Conservation (phyloP, 2,113 vertebrate species). For the Lepisosteus osseus region DNA sequence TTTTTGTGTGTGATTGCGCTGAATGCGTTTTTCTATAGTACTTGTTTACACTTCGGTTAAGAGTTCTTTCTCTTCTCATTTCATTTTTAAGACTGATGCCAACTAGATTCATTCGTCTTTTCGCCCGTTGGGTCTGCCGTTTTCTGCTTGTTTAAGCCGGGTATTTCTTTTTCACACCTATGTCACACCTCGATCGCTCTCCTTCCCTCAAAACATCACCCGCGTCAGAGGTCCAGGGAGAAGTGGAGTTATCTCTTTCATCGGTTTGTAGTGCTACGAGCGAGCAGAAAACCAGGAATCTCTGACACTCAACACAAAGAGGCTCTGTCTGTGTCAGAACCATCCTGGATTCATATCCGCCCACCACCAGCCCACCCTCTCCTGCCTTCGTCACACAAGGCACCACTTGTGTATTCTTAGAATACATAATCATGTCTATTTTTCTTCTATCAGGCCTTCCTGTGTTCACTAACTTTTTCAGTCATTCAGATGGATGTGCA, state of each 20-base stretch:
- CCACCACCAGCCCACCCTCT: conserved; percentile 18
- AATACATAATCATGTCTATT: conserved; percentile 22
- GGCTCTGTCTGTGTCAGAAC: conserved; percentile 23
- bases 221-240: conserved; percentile 10
- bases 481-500: too few relatives aligned
- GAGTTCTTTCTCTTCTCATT: too few relatives aligned
- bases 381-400: conserved; percentile 21
- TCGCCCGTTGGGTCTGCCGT: background rate
- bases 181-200: background rate
- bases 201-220: background rate
- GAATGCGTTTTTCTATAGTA: background rate
- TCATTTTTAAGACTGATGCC: too few relatives aligned
- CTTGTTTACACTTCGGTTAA: background rate
- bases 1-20: background rate
- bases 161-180: background rate
- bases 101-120: too few relatives aligned
- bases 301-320: conserved; percentile 33
- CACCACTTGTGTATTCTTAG: conserved; percentile 27
- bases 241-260: conserved; percentile 31
- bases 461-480: too few relatives aligned
- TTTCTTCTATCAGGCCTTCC: too few relatives aligned
- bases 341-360: conserved; percentile 9
- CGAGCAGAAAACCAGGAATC: conserved; percentile 20
- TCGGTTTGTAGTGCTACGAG: conserved; percentile 18
- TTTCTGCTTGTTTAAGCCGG: background rate